phyloP scores from a whole-genome alignment of 2,797 vertebrate genomes.

The Pangasius mekongensis region DNA sequence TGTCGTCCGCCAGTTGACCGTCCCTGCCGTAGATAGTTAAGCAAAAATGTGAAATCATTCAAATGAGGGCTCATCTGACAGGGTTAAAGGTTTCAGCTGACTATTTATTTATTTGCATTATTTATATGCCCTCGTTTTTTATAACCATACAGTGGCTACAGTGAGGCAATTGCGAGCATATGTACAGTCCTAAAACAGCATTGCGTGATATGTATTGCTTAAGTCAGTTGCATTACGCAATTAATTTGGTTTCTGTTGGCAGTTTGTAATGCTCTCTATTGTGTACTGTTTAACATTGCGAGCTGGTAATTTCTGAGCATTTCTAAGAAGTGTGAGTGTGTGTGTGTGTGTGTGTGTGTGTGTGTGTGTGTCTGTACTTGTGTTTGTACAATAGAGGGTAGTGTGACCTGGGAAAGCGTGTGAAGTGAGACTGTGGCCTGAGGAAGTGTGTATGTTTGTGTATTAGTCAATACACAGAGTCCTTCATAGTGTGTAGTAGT shows the following conservation, averaged over 20 bases:
- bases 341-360: constrained; percentile 20
- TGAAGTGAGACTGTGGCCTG: constrained; percentile 32
- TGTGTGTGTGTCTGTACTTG: constrained; percentile 19
- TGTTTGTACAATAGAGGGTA: constrained; percentile 42
- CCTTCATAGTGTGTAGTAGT: constrained; percentile 51
- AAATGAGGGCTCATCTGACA: not conserved
- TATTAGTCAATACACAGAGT: constrained; percentile 49
- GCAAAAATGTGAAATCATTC: not conserved
- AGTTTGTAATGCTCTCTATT: constrained; percentile 33
- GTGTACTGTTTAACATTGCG: constrained; percentile 30
- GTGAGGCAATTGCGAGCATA: not conserved
- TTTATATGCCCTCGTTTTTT: not conserved
- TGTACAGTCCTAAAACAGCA: constrained; percentile 9
- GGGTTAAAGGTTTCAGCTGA: constrained; percentile 3
- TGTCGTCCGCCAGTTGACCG: not conserved
- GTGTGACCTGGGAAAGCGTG: constrained; percentile 38
- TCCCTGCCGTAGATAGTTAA: not conserved
- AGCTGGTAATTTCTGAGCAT: constrained; percentile 22
- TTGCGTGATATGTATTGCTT: constrained; percentile 24
- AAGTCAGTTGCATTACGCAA: constrained; percentile 34
- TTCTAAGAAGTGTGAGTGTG: constrained; percentile 18
- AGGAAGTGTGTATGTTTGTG: constrained; percentile 54
- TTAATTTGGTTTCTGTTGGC: constrained; percentile 39
- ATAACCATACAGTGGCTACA: constrained; percentile 3
- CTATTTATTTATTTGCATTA: not conserved